Base-by-base conservation (phyloP, 2,888 invertebrate genomes). In the Trichogramma evanescens region DNA sequence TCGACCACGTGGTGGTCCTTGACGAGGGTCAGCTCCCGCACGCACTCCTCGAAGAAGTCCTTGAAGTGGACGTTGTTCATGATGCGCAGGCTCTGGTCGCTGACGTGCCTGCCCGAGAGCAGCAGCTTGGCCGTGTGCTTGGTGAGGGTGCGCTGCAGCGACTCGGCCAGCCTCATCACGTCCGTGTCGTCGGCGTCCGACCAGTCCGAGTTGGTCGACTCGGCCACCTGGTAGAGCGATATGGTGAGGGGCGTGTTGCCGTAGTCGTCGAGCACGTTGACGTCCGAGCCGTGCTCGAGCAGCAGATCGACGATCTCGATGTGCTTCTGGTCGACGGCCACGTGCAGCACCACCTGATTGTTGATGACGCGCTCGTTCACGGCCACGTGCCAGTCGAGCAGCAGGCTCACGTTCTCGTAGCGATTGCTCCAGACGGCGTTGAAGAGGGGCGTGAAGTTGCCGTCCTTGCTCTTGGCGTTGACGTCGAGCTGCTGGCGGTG, bases 381-480 rank as follows among this genome's bases (percentile, higher is more conserved):
- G 26, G 50, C 42, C 3, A 52, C 58, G 4, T 52, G 7, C 42
- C 39, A 43, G 3, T 58, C 44, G 8, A 62, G 55, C 7, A 62
- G 46, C n/a, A 55, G 9, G 8, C 49, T 13, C 4, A 55, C 58
- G 44, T 58, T 58, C 3, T 52, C 51, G 5, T 39, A 49, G 4
- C 58, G 52, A 7, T 55, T 52, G 26, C 46, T 50, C 62, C 58
- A 62, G 7, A 62, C 58, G 13, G 62, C 58, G 46, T 52, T 43
- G n/a, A 58, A 62, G 1, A 62, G 52, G 1, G 62, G 62, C 7
- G 62, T 58, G 9, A 58, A 55, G 48, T 48, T 54, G 8, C 46
- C 53, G 39, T 62, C 58, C 10, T 55, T 55, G 13, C 26, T n/a
- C 6, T 52, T 62, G 39, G 55, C 58, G 41, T 62, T 55, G 1